These are phyloP conservation scores for Sepioteuthis lessoniana DNA, from an alignment of 2,888 invertebrate species.

Conservation along the genomic window DNA sequence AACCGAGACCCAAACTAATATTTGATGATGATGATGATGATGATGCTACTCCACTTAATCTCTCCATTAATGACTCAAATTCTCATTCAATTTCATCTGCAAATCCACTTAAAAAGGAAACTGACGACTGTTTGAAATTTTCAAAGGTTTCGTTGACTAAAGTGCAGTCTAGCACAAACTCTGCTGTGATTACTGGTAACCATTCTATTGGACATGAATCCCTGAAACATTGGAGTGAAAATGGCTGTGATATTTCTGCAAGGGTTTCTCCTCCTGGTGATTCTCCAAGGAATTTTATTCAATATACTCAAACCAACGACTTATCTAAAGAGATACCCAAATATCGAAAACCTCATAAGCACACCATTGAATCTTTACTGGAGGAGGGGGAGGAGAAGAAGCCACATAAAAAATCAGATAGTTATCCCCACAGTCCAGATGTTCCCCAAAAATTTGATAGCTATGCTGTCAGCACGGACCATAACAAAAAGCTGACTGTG, in stretches of 20 bases:
- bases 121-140: background rate
- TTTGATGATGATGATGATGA: constrained; percentile 34
- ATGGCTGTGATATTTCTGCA: constrained; percentile 42
- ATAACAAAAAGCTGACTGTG: constrained; percentile 45
- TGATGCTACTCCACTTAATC: constrained; percentile 38
- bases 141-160: constrained; percentile 37
- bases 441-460: background rate
- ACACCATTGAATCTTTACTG: constrained; percentile 41
- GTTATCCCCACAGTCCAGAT: background rate
- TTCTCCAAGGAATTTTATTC: constrained; percentile 36
- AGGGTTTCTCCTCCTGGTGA: constrained; percentile 42
- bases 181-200: constrained; percentile 40
- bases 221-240: constrained; percentile 43
- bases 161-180: constrained; percentile 38
- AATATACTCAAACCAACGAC: constrained; percentile 34
- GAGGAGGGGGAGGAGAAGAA: constrained; percentile 34
- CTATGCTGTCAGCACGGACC: constrained; percentile 39
- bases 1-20: constrained; percentile 24
- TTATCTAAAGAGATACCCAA: constrained; percentile 40
- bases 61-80: constrained; percentile 40
- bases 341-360: constrained; percentile 43
- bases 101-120: background rate
- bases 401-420: constrained; percentile 41
- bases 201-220: constrained; percentile 8
- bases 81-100: background rate